Evolutionary conservation across 2,113 vertebrate genomes (phyloP), one percentile per base, ranked within the genome.

Genomic region (Brachyistius frenatus): DNA sequence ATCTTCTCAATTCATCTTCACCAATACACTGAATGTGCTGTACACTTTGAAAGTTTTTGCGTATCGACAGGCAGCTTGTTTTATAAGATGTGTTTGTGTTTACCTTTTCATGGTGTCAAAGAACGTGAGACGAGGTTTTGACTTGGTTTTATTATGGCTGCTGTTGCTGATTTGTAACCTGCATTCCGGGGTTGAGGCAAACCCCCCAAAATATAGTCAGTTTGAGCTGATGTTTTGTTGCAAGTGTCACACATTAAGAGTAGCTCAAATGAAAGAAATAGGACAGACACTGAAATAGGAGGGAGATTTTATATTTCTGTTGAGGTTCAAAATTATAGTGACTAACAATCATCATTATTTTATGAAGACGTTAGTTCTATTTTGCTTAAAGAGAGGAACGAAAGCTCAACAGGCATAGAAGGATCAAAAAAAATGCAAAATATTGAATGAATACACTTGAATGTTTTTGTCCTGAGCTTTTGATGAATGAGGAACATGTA

Each of bases 401-500:
- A 3, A 46, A 65, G 69, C 54, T 62, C 57, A 23, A 23, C 23
- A 65, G 68, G 65, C 63, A 35, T n/a, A 49, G 3, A 35, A n/a
- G 54, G 23, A 63, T 73, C 39, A 76, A 54, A 73, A 88, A 37
- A 75, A 54, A 32, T 6, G 6, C 10, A 77, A 55, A 76, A 87
- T 83, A 80, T 78, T 80, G 76, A 33, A 87, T 73, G 47, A 61
- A 30, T n/a, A 7, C 1, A 0, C 47, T 66, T 76, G 73, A 41
- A 60, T 81, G 65, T 64, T 32, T 41, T 47, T 70, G 53, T 60
- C 44, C 47, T 49, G 46, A 54, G 52, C 33, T 31, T 73, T 74
- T 80, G 61, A 60, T 90, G 81, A 89, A 86, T 69, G 47, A 71
- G 44, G 35, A 78, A 8, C 30, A 15, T 66, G 39, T 31, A 33